Conservation (phyloP, 2,113 vertebrate genomes). For the Proterorhinus semilunaris region DNA sequence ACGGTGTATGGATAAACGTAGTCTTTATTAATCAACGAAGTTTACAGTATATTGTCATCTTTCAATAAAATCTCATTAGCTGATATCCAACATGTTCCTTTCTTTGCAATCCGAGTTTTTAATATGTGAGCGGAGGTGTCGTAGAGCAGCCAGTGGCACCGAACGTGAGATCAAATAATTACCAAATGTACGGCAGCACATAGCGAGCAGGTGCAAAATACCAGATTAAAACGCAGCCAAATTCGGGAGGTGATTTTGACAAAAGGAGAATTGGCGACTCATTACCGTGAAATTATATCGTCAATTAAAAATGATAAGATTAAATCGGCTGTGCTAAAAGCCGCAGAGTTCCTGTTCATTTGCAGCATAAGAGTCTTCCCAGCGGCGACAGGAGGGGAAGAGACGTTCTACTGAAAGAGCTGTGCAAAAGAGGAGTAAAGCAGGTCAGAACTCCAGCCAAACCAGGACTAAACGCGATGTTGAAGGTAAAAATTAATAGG, state of each 20-base stretch:
- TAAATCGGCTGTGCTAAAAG: slow-evolving; percentile 1
- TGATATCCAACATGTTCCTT: background rate
- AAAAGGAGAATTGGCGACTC: slow-evolving; percentile 1
- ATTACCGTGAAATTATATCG: background rate
- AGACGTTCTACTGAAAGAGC: no score
- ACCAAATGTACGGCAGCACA: background rate
- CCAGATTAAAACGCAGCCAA: background rate
- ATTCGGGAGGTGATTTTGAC: background rate
- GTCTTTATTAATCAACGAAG: no score
- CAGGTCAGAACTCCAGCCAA: no score
- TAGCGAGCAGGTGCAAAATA: background rate
- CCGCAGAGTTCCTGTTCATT: background rate
- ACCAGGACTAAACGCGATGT: no score
- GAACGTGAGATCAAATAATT: slow-evolving; percentile 3
- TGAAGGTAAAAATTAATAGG: no score
- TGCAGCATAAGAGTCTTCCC: no score
- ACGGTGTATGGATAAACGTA: no score
- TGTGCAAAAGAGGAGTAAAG: no score
- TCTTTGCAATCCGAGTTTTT: background rate
- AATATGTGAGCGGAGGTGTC: background rate
- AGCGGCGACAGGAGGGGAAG: no score
- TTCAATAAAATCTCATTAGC: no score
- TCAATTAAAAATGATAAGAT: background rate
- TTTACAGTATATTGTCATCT: no score
- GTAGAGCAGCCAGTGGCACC: background rate